phyloP scores from a whole-genome alignment of 2,888 invertebrate genomes.

The Drosophila emarginata region DNA sequence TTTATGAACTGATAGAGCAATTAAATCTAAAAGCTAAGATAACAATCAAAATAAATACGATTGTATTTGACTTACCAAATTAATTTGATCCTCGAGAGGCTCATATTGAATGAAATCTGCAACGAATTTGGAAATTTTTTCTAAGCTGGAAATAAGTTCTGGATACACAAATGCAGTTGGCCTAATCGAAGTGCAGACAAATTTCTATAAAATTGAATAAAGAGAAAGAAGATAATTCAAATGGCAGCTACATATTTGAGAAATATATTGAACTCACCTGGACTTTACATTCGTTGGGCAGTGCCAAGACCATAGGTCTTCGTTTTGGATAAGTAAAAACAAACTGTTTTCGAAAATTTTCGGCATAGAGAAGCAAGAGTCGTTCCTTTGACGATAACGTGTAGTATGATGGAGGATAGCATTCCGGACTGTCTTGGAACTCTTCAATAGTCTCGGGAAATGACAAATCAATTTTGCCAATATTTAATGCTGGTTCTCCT shows the following conservation, averaged over 20 bases:
- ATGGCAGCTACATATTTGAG: neutral
- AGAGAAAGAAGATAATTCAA: neutral
- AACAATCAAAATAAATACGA: neutral
- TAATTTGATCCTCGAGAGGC: conserved; percentile 86
- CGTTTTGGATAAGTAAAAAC: conserved; percentile 84
- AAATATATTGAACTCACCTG: conserved; percentile 84
- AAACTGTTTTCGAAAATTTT: conserved; percentile 90
- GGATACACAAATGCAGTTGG: conserved; percentile 89
- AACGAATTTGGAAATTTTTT: conserved; percentile 88
- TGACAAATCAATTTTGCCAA: conserved; percentile 80
- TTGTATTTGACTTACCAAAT: conserved; percentile 86
- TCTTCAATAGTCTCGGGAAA: conserved; percentile 76
- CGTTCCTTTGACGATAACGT: conserved; percentile 88
- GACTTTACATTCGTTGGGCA: conserved; percentile 89
- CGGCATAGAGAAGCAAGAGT: conserved; percentile 87
- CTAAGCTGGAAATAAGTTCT: conserved; percentile 86
- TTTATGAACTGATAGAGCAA: too few relatives aligned
- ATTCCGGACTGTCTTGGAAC: conserved; percentile 83
- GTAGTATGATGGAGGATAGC: conserved; percentile 87
- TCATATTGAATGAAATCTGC: conserved; percentile 91
- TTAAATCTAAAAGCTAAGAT: too few relatives aligned
- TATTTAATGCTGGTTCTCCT: conserved; percentile 55
- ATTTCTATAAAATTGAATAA: conserved; percentile 86
- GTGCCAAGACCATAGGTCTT: conserved; percentile 87
- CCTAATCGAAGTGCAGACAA: conserved; percentile 92